Percentiles rank a stretch among this genome's conserved stretches.
Conservation (phyloP, 2,888 invertebrate genomes). For the Synanthedon tipuliformis region DNA sequence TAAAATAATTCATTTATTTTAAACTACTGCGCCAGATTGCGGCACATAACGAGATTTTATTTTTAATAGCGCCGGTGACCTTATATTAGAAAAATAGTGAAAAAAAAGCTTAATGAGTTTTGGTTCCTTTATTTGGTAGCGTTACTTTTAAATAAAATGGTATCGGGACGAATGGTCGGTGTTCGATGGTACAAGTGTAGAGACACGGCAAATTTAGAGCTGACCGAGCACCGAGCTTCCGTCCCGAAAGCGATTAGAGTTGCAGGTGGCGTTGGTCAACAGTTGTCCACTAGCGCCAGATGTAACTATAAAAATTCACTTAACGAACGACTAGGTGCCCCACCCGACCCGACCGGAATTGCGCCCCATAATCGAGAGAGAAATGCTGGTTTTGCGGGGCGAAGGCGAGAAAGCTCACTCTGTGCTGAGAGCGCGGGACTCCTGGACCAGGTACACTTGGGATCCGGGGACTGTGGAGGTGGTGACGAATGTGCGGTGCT, state of each 20-base stretch:
- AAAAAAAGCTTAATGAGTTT: slow-evolving; percentile 52
- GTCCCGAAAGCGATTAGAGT: slow-evolving; percentile 35
- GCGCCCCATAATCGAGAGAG: slow-evolving; percentile 49
- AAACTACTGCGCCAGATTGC: slow-evolving; percentile 49
- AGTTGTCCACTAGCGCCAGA: slow-evolving; percentile 24
- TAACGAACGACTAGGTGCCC: slow-evolving; percentile 63
- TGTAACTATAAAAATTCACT: slow-evolving; percentile 39
- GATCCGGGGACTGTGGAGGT: slow-evolving; percentile 92
- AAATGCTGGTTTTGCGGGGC: slow-evolving; percentile 58
- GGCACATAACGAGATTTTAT: slow-evolving; percentile 39
- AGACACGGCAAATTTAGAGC: slow-evolving; percentile 62
- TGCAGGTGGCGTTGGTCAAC: slow-evolving; percentile 22
- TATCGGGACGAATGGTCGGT: slow-evolving; percentile 55
- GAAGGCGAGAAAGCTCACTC: slow-evolving; percentile 37
- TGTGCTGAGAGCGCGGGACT: slow-evolving; percentile 76
- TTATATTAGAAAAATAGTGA: slow-evolving; percentile 60
- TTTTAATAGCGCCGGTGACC: slow-evolving; percentile 43
- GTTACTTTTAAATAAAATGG: slow-evolving; percentile 39
- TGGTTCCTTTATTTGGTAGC: slow-evolving; percentile 63
- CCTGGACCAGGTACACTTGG: slow-evolving; percentile 91
- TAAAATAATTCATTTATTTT: slow-evolving; percentile 62
- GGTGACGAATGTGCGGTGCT: slow-evolving; percentile 98
- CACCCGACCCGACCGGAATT: slow-evolving; percentile 60
- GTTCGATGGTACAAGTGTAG: slow-evolving; percentile 39
- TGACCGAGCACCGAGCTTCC: slow-evolving; percentile 53